Conservation (phyloP, 2,113 vertebrate genomes). For the Lonchura striata region DNA sequence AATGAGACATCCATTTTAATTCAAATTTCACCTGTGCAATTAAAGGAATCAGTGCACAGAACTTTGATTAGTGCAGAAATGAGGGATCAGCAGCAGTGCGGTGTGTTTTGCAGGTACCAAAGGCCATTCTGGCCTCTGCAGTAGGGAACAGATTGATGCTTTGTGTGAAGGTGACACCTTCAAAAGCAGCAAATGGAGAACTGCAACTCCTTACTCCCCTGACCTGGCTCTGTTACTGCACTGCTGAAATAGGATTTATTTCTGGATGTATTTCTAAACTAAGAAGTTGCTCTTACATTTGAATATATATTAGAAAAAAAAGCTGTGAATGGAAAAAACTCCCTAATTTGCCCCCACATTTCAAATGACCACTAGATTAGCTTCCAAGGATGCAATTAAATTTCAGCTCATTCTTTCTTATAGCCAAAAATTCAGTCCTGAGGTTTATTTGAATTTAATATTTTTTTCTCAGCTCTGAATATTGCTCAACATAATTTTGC, state of each 20-base stretch:
- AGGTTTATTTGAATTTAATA: neutral
- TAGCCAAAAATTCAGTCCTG: neutral
- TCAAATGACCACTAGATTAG: neutral
- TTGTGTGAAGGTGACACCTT: neutral
- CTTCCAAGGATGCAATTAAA: neutral
- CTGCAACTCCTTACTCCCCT: neutral
- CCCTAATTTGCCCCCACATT: neutral
- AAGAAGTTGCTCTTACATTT: neutral
- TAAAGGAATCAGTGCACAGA: neutral
- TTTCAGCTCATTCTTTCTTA: neutral
- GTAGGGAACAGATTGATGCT: neutral
- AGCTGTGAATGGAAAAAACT: neutral
- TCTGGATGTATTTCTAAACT: neutral
- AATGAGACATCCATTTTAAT: neutral
- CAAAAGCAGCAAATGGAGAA: neutral
- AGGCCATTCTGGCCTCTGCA: neutral
- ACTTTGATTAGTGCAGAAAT: neutral
- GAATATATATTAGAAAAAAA: constrained; percentile 21
- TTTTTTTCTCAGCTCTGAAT: neutral
- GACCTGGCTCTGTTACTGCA: neutral
- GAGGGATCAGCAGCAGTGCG: neutral
- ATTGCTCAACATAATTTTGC: neutral
- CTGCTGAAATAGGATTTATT: neutral
- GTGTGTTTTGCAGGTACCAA: neutral
- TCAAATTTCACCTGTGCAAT: neutral